Conservation (phyloP, 2,888 invertebrate species). For the Melieria omissa region DNA sequence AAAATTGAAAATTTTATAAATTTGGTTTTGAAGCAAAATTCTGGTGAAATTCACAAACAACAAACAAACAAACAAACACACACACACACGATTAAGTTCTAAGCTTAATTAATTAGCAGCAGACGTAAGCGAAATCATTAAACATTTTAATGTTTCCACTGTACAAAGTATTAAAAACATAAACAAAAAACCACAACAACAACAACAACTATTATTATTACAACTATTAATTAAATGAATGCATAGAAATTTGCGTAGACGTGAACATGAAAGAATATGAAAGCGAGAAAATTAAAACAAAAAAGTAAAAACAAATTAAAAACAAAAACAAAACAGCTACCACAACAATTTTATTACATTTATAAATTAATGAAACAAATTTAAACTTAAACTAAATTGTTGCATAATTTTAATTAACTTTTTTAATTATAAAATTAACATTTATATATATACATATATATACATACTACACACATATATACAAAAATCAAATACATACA, state of each 20-base stretch:
- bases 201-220: slow-evolving; percentile 15
- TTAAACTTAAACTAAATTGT: slow-evolving; percentile 54
- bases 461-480: slow-evolving; percentile 13
- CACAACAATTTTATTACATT: slow-evolving; percentile 55
- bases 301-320: slow-evolving; percentile 5
- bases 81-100: background rate
- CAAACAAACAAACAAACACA: background rate
- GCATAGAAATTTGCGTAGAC: slow-evolving; percentile 44
- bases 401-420: slow-evolving; percentile 61
- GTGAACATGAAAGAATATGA: background rate
- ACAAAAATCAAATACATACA: background rate
- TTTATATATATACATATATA: slow-evolving; percentile 13
- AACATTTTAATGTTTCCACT: slow-evolving; percentile 43
- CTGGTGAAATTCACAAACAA: background rate
- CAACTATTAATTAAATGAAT: slow-evolving; percentile 42
- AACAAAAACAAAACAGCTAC: slow-evolving; percentile 40
- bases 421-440: slow-evolving; percentile 38
- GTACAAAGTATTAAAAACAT: slow-evolving; percentile 61
- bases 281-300: slow-evolving; percentile 7
- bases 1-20: slow-evolving; percentile 29
- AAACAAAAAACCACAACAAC: slow-evolving; percentile 29
- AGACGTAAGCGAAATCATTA: background rate
- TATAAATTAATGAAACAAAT: slow-evolving; percentile 50
- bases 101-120: background rate
- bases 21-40: background rate